phyloP scores from a whole-genome alignment of 1,140 invertebrate species.

The Lanistes nyassanus region DNA sequence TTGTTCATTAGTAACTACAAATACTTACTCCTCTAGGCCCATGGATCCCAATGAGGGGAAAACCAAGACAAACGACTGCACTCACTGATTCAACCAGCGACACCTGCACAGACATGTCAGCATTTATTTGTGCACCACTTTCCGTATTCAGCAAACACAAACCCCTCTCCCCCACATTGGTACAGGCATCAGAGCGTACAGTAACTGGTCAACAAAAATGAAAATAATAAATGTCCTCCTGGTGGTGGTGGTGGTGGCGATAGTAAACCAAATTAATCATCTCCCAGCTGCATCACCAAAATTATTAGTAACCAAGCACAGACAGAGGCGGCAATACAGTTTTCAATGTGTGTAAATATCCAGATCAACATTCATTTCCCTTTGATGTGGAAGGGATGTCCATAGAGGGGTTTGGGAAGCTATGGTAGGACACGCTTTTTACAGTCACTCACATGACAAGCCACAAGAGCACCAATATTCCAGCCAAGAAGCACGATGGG shows the following conservation, averaged over 20 bases:
- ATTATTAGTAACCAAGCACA: too few relatives aligned
- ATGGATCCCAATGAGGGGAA: conserved; percentile 80
- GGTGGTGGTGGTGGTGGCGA: too few relatives aligned
- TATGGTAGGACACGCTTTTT: too few relatives aligned
- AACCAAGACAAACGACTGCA: conserved; percentile 83
- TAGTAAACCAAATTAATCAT: too few relatives aligned
- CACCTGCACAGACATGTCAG: conserved; percentile 59
- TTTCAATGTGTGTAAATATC: too few relatives aligned
- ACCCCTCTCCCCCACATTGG: not conserved
- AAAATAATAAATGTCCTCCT: not conserved
- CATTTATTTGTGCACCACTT: too few relatives aligned
- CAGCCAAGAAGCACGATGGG: conserved; percentile 83
- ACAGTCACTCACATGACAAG: conserved; percentile 69
- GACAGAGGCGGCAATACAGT: too few relatives aligned
- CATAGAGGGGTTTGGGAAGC: too few relatives aligned
- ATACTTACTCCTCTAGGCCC: conserved; percentile 76
- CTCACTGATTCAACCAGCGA: conserved; percentile 71
- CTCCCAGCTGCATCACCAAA: too few relatives aligned
- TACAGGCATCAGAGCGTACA: too few relatives aligned
- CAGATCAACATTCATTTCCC: too few relatives aligned
- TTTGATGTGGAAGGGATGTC: too few relatives aligned
- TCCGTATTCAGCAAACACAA: not conserved
- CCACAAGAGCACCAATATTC: conserved; percentile 79
- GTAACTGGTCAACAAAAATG: not conserved
- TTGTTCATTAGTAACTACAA: not conserved